phyloP scores from a whole-genome alignment of 2,797 vertebrate genomes.

The Chelidonichthys spinosus region DNA sequence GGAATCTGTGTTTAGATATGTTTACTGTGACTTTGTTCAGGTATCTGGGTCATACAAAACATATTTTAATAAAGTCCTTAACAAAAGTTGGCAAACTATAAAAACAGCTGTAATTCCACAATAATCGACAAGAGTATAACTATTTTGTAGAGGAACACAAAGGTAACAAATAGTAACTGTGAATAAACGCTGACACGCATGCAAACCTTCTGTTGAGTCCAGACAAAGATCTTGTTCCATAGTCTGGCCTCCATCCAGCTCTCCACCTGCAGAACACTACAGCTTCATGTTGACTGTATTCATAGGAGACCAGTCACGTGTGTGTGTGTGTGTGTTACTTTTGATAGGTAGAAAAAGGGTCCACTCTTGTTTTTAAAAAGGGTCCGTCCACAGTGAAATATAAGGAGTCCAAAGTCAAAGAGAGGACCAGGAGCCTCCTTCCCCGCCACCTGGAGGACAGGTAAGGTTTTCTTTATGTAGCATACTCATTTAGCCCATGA shows the following conservation, averaged over 20 bases:
- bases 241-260: constrained; percentile 85
- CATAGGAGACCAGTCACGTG: background rate
- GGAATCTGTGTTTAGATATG: background rate
- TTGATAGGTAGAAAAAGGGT: constrained; percentile 87
- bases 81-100: too few species aligned
- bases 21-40: background rate
- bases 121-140: background rate
- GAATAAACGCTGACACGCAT: background rate
- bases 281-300: background rate
- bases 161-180: background rate
- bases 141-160: background rate
- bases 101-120: background rate
- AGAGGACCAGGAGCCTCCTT: constrained; percentile 84
- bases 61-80: background rate
- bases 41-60: background rate
- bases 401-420: constrained; percentile 87
- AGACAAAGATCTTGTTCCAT: constrained; percentile 88
- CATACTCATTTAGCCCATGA: background rate
- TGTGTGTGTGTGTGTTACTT: constrained; percentile 68
- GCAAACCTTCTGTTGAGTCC: constrained; percentile 86
- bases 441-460: constrained; percentile 77
- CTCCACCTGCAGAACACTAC: constrained; percentile 79
- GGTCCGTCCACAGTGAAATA: constrained; percentile 84
- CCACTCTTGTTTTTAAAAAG: constrained; percentile 81
- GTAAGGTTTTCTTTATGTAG: background rate